Evolutionary conservation across 2,113 vertebrate genomes (phyloP).

Genomic region (Asarcornis scutulata): DNA sequence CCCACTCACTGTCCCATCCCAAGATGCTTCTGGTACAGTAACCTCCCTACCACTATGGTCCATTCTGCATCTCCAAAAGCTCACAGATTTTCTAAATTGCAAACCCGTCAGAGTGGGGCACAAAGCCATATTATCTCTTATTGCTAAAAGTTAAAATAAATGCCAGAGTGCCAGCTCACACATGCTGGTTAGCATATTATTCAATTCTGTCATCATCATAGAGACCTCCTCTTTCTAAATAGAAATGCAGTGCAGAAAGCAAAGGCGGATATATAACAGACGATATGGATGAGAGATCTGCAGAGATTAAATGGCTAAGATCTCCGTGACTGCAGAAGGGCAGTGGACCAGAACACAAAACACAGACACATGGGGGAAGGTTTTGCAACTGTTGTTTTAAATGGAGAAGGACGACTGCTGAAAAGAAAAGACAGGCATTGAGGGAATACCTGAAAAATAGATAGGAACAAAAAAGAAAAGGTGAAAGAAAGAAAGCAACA

Average conservation of each 20-base stretch:
- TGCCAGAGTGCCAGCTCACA: not conserved
- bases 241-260: not conserved
- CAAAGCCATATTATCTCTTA: not conserved
- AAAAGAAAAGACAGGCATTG: not conserved
- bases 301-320: not conserved
- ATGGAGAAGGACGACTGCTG: not conserved
- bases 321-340: not conserved
- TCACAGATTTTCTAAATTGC: not conserved
- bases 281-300: not conserved
- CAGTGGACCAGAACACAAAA: not conserved
- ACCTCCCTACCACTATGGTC: not conserved
- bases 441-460: not conserved
- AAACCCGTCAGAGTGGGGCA: not conserved
- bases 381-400: not conserved
- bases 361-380: not conserved
- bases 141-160: not conserved
- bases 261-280: not conserved
- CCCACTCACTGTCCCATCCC: not conserved
- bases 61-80: not conserved
- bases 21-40: not conserved
- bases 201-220: not conserved
- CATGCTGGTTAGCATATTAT: not conserved
- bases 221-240: not conserved
- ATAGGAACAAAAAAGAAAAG: not conserved
- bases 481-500: not conserved